Percentiles rank a stretch among this genome's conserved stretches.
These are phyloP conservation scores for Pomacea maculata DNA, from an alignment of 1,140 invertebrate genomes.

Conservation along the genomic window DNA sequence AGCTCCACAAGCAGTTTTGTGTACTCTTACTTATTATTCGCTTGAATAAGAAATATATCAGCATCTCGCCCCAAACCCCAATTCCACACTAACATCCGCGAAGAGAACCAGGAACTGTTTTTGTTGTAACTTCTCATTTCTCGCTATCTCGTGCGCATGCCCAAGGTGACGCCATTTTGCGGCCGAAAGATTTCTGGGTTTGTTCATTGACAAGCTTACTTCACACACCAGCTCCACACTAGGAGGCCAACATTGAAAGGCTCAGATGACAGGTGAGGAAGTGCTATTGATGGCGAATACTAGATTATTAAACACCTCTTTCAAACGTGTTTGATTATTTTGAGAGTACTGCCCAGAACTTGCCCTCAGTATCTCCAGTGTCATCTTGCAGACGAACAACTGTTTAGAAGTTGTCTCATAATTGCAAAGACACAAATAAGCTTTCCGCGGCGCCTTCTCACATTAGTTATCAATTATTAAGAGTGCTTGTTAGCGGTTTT, in stretches of 20 bases:
- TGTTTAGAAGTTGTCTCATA: neutral
- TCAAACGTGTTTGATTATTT: neutral
- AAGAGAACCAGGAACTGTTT: constrained; percentile 25
- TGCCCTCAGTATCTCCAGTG: constrained; percentile 7
- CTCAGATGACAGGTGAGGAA: neutral
- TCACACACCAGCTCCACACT: constrained; percentile 21
- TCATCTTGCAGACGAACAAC: constrained; percentile 18
- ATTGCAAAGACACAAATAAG: neutral
- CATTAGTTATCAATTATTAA: neutral
- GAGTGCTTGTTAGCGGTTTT: neutral
- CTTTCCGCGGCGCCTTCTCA: neutral
- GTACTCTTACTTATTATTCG: neutral
- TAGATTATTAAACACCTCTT: neutral
- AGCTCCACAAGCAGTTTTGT: neutral
- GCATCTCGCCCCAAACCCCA: neutral
- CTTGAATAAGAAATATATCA: neutral
- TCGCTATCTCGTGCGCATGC: constrained; percentile 36
- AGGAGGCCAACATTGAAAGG: neutral
- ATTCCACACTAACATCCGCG: neutral
- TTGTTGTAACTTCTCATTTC: constrained; percentile 18
- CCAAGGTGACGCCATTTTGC: constrained; percentile 38
- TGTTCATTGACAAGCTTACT: constrained; percentile 12
- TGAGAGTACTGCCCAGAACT: neutral
- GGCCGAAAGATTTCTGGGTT: constrained; percentile 19
- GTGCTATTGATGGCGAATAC: neutral